Conservation (phyloP, 1,140 invertebrate species). For the Dendroctonus valens region DNA sequence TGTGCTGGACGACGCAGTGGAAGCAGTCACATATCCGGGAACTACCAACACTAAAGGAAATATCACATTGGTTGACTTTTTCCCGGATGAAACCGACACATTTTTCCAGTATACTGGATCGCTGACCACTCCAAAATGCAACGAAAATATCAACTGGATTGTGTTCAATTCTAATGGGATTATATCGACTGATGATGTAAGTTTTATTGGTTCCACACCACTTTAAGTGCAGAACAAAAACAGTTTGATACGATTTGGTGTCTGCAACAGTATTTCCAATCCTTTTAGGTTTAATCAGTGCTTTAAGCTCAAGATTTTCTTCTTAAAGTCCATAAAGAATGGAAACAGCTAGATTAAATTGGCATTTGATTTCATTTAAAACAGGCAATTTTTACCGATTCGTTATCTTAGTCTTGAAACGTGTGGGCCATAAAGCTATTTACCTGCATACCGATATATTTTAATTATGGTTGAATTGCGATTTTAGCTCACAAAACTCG, state of each 20-base stretch:
- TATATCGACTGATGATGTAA: conserved; percentile 21
- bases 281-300: no score
- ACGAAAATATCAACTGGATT: conserved; percentile 21
- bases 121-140: conserved; percentile 24
- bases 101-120: conserved; percentile 24
- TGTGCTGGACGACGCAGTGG: conserved; percentile 7
- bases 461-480: neutral
- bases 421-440: no score
- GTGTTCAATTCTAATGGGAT: conserved; percentile 1
- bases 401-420: no score
- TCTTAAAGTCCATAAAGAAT: neutral
- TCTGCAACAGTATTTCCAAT: no score
- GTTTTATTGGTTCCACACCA: conserved; percentile 36
- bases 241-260: no score
- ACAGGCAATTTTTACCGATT: no score
- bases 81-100: conserved; percentile 7
- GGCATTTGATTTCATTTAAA: no score
- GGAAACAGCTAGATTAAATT: no score
- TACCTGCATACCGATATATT: neutral
- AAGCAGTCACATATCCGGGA: neutral
- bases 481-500: conserved; percentile 4
- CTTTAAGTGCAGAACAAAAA: no score
- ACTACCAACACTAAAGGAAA: neutral
- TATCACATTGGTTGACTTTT: conserved; percentile 12
- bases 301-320: conserved; percentile 24